Evolutionary conservation across 2,888 invertebrate genomes (phyloP), one percentile per base, ranked within the genome.

Genomic region (Perizoma affinitatum): DNA sequence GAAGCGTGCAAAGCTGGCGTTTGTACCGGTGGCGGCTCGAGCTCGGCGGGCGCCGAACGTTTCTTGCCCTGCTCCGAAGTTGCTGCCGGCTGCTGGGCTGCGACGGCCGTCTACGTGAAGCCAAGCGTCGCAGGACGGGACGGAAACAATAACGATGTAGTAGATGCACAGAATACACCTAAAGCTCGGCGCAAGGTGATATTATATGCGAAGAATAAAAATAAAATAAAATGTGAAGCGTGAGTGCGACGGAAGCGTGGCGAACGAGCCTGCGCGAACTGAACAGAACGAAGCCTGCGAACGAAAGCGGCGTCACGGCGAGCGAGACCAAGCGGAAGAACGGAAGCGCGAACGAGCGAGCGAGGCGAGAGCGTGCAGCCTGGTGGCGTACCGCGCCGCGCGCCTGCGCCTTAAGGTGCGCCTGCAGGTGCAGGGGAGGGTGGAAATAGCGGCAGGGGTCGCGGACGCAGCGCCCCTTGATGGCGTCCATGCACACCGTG

Each of bases 371-470:
- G 89, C 88, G 90, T 94, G 93, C 94, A 93, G 90, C 88, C 88
- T 86, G 94, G 93, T 94, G 95, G 95, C 96, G 95, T 96, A 96
- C 96, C 96, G 96, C 95, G 95, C 95, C 95, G 96, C 96, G 96
- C 95, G 96, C 96, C 96, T 98, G 98, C 95, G 97, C 97, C 97
- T 97, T 97, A 96, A 98, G 97, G 96, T 97, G 97, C 96, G 97
- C 97, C 96, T 97, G 97, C 95, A 98, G 98, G 97, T 98, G 98
- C 96, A 98, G 96, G 95, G 98, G 98, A 95, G 98, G 98, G 96
- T 98, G 98, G 96, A 98, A 98, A 97, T 98, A 98, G 96, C 98
- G 97, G 97, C 98, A 98, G 95, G 97, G 97, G 95, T 98, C 98
- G 95, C 98, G 97, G 95, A 97, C 96, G 96, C 98, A 98, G 96